A percentile compares a stretch with the other conserved stretches of the same genome.
phyloP scores from a whole-genome alignment of 2,888 invertebrate species.

The Stenurella melanura region DNA sequence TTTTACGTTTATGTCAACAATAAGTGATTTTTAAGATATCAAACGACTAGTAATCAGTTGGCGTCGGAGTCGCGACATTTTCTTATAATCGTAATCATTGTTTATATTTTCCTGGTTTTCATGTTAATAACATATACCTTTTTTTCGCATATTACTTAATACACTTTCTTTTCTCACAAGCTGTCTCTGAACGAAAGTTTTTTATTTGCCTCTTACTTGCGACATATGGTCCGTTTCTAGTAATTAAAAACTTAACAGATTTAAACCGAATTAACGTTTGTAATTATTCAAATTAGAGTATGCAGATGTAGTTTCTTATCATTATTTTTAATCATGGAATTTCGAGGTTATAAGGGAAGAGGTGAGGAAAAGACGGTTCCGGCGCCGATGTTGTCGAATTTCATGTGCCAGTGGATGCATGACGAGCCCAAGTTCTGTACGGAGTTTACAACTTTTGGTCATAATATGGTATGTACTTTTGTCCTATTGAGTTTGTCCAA shows the following conservation, averaged over 20 bases:
- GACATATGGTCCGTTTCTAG: background rate
- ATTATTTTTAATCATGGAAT: background rate
- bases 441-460: background rate
- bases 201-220: background rate
- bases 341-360: slow-evolving; percentile 29
- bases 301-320: background rate
- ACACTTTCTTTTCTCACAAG: background rate
- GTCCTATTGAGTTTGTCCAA: too few relatives aligned
- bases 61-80: background rate
- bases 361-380: slow-evolving; percentile 58
- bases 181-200: background rate
- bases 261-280: background rate
- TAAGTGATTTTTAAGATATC: background rate
- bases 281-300: background rate
- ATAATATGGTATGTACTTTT: slow-evolving; percentile 12
- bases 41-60: background rate
- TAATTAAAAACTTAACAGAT: background rate
- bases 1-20: background rate
- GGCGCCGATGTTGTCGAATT: slow-evolving; percentile 58
- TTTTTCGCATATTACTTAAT: background rate
- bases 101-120: background rate
- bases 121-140: background rate
- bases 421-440: slow-evolving; percentile 44
- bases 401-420: slow-evolving; percentile 60
- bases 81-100: background rate